Base-by-base conservation (phyloP, 2,797 vertebrate genomes). In the Aeoliscus strigatus region DNA sequence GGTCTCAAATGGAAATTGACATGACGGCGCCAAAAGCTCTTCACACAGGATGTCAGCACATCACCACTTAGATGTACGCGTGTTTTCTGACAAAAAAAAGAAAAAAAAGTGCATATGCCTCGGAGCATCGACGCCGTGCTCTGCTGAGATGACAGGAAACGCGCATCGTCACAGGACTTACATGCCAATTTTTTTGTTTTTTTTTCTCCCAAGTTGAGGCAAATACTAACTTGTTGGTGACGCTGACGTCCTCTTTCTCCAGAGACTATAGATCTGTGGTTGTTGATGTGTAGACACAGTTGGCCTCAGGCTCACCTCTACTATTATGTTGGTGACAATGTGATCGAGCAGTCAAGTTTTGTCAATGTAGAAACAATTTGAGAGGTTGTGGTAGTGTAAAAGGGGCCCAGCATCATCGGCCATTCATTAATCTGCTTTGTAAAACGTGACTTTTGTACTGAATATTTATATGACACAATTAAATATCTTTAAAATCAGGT, bases 361-460 rank as follows among this genome's bases (percentile, higher is more conserved):
- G 73, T 80, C 47, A 1, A 49, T 55, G 79, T 84, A 80, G 78
- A 81, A 77, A 50, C 62, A 51, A 35, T 53, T 10, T 14, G 70
- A 66, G 73, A 67, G 77, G 66, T 79, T 10, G 73, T 73, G 66
- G 72, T 73, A 70, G 81, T 70, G 42, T 55, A 36, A 38, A 21
- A 55, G 44, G 61, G 65, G 65, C 56, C 65, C 51, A 18, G 43
- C 46, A 10, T 58, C 59, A 41, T 45, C 18, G 66, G 59, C 76
- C 76, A 15, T 60, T 42, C 79, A 77, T 80, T 76, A 29, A 62
- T 60, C 91, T 93, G 89, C 90, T 93, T 94, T 92, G 93, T 91
- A 92, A 89, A 91, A 91, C 84, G 91, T 91, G 90, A 93, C 90
- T 94, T 95, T 95, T 95, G 90, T 96, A 96, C 91, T 88, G 90